Conservation (phyloP, 1,140 invertebrate species). For the Protaetia brevitarsis region DNA sequence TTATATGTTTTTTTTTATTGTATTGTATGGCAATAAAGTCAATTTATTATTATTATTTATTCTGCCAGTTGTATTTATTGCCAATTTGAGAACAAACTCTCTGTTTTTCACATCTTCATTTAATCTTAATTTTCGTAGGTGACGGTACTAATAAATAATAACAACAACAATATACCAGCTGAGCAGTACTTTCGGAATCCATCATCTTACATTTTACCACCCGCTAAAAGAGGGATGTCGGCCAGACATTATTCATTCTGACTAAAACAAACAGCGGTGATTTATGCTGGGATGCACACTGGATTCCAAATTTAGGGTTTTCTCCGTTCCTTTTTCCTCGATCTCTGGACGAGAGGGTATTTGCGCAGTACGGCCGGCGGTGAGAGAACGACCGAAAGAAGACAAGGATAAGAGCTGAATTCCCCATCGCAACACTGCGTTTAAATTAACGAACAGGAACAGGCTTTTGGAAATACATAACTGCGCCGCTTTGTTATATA, state of each 20-base stretch:
- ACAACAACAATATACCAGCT: background rate
- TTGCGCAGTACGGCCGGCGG: background rate
- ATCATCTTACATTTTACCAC: slow-evolving; percentile 40
- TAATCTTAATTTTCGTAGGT: too few species aligned
- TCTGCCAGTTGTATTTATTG: too few species aligned
- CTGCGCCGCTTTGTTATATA: too few species aligned
- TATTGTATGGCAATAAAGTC: too few species aligned
- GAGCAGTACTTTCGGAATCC: slow-evolving; percentile 29
- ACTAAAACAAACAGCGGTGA: slow-evolving; percentile 42
- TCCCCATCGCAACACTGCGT: too few species aligned
- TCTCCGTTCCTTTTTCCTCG: background rate
- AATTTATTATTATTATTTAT: too few species aligned
- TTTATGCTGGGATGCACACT: slow-evolving; percentile 39
- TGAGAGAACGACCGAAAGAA: background rate
- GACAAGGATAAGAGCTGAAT: background rate
- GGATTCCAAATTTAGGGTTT: slow-evolving; percentile 27
- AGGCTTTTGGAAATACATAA: too few species aligned
- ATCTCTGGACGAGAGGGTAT: background rate
- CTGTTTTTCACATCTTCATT: too few species aligned
- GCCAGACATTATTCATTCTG: slow-evolving; percentile 41
- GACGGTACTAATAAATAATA: too few species aligned
- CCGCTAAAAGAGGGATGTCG: slow-evolving; percentile 35
- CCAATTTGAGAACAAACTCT: too few species aligned
- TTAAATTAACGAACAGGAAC: too few species aligned
- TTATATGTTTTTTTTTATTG: too few species aligned